Evolutionary conservation across 2,113 vertebrate species (phyloP), one percentile per base, ranked within the genome.

Genomic region (Corydoras maculifer): DNA sequence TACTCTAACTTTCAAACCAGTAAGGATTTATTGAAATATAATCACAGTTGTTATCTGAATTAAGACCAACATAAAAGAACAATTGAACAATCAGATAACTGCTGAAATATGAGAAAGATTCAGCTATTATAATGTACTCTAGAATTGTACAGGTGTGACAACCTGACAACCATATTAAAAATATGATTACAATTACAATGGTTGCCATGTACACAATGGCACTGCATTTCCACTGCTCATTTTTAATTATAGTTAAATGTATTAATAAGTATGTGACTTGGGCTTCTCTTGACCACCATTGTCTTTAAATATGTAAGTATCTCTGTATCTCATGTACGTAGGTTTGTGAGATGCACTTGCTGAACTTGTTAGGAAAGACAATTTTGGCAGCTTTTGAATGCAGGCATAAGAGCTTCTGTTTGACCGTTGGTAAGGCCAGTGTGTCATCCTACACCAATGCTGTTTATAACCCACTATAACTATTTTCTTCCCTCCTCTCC

Each of bases 391-490:
- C 51, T 53, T 25, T n/a, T 58, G 55, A 58, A 58, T 68, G 43
- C 55, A 5, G 54, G 35, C 53, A 43, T 43, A 43, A 53, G 51
- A 53, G 51, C 51, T 53, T 10, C 51, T 14, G 66, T 10, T 15
- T 87, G 90, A 87, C 84, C 87, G 48, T 88, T 88, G 84, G 86
- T 87, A 91, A 89, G 51, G 91, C 84, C 89, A 91, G 89, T 87
- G 82, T 91, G 89, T 90, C 89, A 91, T 91, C 90, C 87, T 89
- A 87, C 84, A 73, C 62, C 81, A 81, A 58, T 75, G 87, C 75
- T 84, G 85, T 91, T 92, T 91, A 93, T 91, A 86, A 89, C 90
- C 88, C 84, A 86, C 89, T 91, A 88, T 92, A 92, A 72, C 91
- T 93, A 81, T 92, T 92, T 51, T 68, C 69, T 69, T 59, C 73